Conservation (phyloP, 2,797 vertebrate genomes). For the Mustela erminea region DNA sequence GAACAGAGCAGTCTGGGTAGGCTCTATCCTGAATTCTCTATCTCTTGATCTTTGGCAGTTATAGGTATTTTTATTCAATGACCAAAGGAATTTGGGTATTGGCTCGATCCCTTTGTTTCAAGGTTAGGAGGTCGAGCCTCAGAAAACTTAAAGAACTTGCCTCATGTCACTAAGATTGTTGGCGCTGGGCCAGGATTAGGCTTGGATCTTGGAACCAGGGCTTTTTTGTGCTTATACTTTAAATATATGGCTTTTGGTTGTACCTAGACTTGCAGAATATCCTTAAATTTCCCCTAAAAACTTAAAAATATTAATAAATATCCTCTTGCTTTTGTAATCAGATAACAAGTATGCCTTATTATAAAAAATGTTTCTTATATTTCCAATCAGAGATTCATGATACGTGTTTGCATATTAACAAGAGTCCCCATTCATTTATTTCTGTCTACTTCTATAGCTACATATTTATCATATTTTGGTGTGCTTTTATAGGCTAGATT, state of each 20-base stretch:
- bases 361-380: neutral
- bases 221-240: neutral
- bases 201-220: neutral
- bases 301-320: neutral
- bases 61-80: neutral
- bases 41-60: neutral
- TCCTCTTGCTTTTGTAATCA: neutral
- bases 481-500: neutral
- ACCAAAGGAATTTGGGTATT: neutral
- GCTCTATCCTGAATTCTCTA: neutral
- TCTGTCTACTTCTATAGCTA: neutral
- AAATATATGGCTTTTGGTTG: neutral
- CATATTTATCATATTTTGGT: neutral
- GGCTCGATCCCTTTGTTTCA: neutral
- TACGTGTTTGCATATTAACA: neutral
- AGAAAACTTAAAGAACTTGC: neutral
- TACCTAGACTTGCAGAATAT: neutral
- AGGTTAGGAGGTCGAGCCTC: neutral
- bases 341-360: neutral
- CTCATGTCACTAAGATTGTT: neutral
- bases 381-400: conserved; percentile 1
- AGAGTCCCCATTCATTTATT: neutral
- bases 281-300: conserved; percentile 25
- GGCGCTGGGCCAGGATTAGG: neutral
- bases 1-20: neutral